Base-by-base conservation (phyloP, 2,888 invertebrate genomes). In the Melikaiella ostensackeni region DNA sequence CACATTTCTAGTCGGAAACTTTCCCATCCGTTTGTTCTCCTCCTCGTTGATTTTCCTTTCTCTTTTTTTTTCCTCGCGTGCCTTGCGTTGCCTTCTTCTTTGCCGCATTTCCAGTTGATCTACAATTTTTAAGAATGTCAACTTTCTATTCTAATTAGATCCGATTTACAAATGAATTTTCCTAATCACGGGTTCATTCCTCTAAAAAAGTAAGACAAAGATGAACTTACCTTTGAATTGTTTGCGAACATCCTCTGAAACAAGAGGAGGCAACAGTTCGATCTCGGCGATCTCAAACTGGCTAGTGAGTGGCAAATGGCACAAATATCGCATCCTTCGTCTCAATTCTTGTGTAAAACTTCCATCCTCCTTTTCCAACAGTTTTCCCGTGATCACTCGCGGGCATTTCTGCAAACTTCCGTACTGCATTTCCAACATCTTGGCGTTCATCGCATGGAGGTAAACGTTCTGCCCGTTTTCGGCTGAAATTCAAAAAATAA, bases 381-480 rank as follows among this genome's bases (percentile, higher is more conserved):
- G 95, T 75, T 94, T 94, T 0, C 97, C 98, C 2, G 92, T 93
- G 75, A 99, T 93, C 3, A 93, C 87, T 27, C 92, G 93, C 61
- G 99, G 98, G 75, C 96, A 96, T 76, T 94, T 93, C 77, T 96
- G 96, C 78, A 98, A 92, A 9, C 94, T 94, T 9, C 97, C 98
- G 92, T 97, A 98, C 77, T 97, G 95, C 77, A 95, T 94, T 87
- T 97, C 96, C 85, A 99, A 91, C 94, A 98, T 96, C 79, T 96
- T 96, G 11, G 97, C 96, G 91, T 99, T 99, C 86, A 99, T 92
- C 19, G 97, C 96, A 91, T 98, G 97, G 80, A 99, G 92, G 91
- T 97, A 99, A 76, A 98, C 94, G 90, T 98, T 97, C 91, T 98
- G 98, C 0, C 98, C 98, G 91, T 98, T 98, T 62, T 94, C 94